These are phyloP conservation scores for Drosophila orosa DNA, from an alignment of 1,140 invertebrate genomes.

Conservation along the genomic window DNA sequence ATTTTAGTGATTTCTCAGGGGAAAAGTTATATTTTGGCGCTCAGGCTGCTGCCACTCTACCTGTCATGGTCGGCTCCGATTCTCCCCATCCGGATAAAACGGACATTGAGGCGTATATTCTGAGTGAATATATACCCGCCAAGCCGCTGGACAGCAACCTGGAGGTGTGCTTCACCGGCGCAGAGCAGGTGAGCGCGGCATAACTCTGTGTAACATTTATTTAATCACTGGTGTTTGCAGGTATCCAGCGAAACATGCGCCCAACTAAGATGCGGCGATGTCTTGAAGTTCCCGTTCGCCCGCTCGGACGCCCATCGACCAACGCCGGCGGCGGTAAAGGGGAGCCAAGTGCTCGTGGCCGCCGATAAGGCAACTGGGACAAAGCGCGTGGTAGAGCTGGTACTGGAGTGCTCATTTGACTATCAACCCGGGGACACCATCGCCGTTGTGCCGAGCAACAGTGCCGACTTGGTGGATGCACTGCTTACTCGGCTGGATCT, in stretches of 20 bases:
- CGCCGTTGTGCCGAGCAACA: conserved; percentile 66
- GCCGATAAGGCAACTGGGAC: conserved; percentile 34
- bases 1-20: not conserved
- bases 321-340: conserved; percentile 25
- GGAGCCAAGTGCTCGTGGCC: conserved; percentile 46
- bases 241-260: conserved; percentile 19
- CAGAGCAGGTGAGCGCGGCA: conserved; percentile 29
- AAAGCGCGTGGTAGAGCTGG: conserved; percentile 66
- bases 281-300: conserved; percentile 62
- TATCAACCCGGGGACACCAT: conserved; percentile 76
- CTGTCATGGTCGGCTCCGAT: conserved; percentile 3
- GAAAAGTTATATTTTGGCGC: conserved; percentile 8
- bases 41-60: not conserved
- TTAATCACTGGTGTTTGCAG: conserved; percentile 13
- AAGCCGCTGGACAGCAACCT: conserved; percentile 61
- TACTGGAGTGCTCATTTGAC: conserved; percentile 32
- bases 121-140: conserved; percentile 63
- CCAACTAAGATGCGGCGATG: conserved; percentile 50
- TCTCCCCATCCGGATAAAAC: conserved; percentile 7
- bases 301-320: conserved; percentile 18
- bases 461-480: conserved; percentile 20
- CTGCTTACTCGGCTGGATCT: conserved; percentile 55
- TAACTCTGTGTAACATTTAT: not conserved
- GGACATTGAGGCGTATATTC: conserved; percentile 49
- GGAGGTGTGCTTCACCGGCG: conserved; percentile 39